phyloP scores from a whole-genome alignment of 2,113 vertebrate genomes.

The Alaudala cheleensis region DNA sequence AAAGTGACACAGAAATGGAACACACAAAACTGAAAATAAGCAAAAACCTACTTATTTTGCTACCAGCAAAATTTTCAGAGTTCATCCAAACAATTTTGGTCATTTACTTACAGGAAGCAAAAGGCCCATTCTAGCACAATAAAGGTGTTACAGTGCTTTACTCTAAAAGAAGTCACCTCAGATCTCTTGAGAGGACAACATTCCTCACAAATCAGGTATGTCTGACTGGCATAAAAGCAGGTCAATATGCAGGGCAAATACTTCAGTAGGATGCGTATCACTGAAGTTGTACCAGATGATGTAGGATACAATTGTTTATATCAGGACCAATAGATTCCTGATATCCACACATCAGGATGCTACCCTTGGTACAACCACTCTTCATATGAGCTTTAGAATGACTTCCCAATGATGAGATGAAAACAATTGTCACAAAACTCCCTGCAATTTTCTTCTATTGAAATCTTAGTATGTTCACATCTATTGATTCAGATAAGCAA shows the following conservation, averaged over 20 bases:
- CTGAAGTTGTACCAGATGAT: not conserved
- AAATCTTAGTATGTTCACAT: not conserved
- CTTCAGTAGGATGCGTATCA: accelerated
- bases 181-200: not conserved
- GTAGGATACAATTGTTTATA: not conserved
- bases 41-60: not conserved
- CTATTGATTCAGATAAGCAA: not conserved
- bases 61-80: not conserved
- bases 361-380: not conserved
- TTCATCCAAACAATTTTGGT: not conserved
- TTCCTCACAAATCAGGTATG: not conserved
- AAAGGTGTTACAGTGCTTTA: not conserved
- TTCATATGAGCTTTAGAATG: not conserved
- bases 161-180: not conserved
- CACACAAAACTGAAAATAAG: not conserved
- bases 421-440: not conserved
- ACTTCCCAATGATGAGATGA: not conserved
- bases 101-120: not conserved
- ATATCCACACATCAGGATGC: not conserved
- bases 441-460: not conserved
- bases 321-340: not conserved
- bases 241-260: not conserved
- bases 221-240: not conserved
- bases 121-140: not conserved
- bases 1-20: not conserved